Percentiles rank a stretch among this genome's conserved stretches.
phyloP scores from a whole-genome alignment of 2,113 vertebrate species.

The Pluvianellus socialis region DNA sequence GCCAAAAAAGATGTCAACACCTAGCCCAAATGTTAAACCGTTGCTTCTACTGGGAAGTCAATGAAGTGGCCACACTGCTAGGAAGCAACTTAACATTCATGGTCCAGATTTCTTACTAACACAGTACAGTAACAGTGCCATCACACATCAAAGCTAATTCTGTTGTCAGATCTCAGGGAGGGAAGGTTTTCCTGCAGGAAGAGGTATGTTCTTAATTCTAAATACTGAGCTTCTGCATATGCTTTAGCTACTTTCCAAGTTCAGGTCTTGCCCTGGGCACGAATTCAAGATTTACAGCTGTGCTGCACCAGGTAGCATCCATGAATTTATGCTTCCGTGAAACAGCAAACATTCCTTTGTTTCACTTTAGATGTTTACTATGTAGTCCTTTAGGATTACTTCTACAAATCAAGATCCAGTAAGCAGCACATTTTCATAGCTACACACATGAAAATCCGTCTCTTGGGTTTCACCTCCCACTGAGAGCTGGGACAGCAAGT shows the following conservation, averaged over 20 bases:
- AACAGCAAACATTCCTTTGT: not conserved
- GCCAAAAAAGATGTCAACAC: not conserved
- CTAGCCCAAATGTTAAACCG: not conserved
- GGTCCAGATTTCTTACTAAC: not conserved
- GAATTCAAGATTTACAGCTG: conserved; percentile 34
- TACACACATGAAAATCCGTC: not conserved
- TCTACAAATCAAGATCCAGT: not conserved
- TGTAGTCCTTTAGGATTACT: not conserved
- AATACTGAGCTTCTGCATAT: conserved; percentile 1
- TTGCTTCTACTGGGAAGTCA: not conserved
- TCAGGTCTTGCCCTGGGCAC: not conserved
- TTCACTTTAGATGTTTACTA: not conserved
- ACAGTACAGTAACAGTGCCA: not conserved
- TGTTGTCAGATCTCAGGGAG: not conserved
- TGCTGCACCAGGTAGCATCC: not conserved
- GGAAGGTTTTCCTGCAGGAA: not conserved
- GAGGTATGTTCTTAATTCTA: not conserved
- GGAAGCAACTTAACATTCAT: not conserved
- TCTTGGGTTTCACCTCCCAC: not conserved
- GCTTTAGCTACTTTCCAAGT: conserved; percentile 13
- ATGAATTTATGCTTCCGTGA: not conserved
- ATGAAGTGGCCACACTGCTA: not conserved
- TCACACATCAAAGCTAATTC: not conserved
- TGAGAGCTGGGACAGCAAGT: not conserved
- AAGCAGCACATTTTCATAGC: not conserved